These are phyloP conservation scores for Colius striatus DNA, from an alignment of 2,113 vertebrate species.

Conservation along the genomic window DNA sequence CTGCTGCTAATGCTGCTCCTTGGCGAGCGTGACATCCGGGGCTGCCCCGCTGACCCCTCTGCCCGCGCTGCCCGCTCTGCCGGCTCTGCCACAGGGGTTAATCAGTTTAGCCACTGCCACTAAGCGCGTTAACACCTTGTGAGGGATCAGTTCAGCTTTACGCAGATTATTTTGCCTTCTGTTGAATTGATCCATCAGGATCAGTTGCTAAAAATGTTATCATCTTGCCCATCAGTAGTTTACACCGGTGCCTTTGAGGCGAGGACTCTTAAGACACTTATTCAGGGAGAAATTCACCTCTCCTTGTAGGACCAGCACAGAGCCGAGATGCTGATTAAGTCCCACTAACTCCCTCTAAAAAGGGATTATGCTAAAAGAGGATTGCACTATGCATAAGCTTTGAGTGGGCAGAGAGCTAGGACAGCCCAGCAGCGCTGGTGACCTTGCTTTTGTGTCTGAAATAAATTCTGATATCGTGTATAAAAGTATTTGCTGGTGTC, in stretches of 20 bases:
- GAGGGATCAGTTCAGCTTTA: constrained; percentile 67
- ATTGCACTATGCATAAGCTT: constrained; percentile 57
- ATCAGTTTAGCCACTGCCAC: constrained; percentile 23
- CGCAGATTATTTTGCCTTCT: constrained; percentile 64
- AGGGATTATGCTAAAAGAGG: constrained; percentile 52
- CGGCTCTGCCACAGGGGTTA: background rate
- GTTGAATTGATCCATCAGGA: constrained; percentile 58
- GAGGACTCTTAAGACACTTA: constrained; percentile 65
- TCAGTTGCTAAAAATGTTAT: constrained; percentile 68
- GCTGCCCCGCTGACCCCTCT: background rate
- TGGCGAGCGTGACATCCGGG: background rate
- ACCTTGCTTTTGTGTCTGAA: constrained; percentile 22
- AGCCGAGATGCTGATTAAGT: constrained; percentile 25
- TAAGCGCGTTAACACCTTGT: constrained; percentile 54
- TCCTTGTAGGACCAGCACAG: constrained; percentile 28
- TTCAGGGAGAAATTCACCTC: constrained; percentile 66
- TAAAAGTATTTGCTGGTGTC: background rate
- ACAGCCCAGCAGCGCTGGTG: background rate
- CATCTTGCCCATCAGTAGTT: constrained; percentile 43
- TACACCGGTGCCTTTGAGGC: constrained; percentile 57
- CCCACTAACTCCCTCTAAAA: constrained; percentile 23
- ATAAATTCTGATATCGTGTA: background rate
- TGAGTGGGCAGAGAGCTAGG: constrained; percentile 51
- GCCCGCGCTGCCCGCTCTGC: background rate
- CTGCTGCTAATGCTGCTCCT: background rate